These are phyloP conservation scores for Solenopsis invicta DNA, from an alignment of 1,140 invertebrate genomes.

Conservation along the genomic window DNA sequence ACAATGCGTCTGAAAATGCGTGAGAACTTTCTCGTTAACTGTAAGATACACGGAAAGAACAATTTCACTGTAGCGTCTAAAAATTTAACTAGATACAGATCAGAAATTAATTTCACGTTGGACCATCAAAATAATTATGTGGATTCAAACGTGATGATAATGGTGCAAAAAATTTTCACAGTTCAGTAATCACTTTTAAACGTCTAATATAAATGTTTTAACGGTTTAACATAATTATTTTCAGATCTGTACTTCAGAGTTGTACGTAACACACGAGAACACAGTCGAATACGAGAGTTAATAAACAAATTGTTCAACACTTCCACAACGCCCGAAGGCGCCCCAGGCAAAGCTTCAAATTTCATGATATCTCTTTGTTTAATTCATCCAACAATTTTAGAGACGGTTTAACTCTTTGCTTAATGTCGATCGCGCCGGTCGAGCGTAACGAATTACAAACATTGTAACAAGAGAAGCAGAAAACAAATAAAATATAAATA, in stretches of 20 bases:
- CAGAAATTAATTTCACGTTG: too few relatives aligned
- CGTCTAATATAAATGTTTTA: too few relatives aligned
- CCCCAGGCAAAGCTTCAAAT: background rate
- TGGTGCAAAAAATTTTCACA: too few relatives aligned
- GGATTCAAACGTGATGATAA: too few relatives aligned
- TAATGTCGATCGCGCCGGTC: background rate
- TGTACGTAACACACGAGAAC: background rate
- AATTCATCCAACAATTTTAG: background rate
- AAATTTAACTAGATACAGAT: too few relatives aligned
- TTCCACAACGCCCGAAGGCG: background rate
- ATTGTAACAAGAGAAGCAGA: background rate
- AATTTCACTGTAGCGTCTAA: too few relatives aligned
- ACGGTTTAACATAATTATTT: too few relatives aligned
- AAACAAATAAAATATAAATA: background rate
- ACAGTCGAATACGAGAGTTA: background rate
- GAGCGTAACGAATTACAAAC: background rate
- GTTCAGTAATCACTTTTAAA: too few relatives aligned
- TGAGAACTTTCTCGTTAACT: background rate
- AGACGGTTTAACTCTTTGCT: background rate
- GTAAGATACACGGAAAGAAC: too few relatives aligned
- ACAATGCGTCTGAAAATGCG: background rate
- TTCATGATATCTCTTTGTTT: background rate
- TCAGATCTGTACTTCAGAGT: too few relatives aligned
- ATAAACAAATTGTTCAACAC: background rate
- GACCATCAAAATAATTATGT: too few relatives aligned